Percentiles rank a stretch among this genome's conserved stretches.
phyloP scores from a whole-genome alignment of 2,113 vertebrate genomes.

The Protobothrops mucrosquamatus region DNA sequence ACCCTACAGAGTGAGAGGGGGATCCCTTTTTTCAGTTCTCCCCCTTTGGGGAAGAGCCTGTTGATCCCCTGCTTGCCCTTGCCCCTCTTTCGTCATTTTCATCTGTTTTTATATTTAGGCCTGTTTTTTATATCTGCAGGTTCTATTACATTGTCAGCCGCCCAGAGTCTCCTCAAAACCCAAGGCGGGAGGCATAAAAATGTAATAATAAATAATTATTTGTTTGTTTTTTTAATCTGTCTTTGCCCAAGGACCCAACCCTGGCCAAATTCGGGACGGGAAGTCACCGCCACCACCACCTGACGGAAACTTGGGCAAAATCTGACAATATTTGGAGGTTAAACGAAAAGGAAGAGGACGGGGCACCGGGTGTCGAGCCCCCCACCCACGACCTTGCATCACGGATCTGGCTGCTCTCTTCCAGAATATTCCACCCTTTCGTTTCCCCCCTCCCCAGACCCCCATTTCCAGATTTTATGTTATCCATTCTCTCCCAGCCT shows the following conservation, averaged over 20 bases:
- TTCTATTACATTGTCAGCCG: neutral
- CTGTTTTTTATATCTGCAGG: too few species aligned
- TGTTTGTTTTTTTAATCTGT: too few species aligned
- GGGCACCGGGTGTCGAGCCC: too few species aligned
- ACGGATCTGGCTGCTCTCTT: neutral
- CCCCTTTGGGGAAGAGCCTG: too few species aligned
- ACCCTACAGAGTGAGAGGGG: too few species aligned
- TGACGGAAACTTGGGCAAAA: neutral
- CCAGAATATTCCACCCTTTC: neutral
- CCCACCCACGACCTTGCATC: too few species aligned
- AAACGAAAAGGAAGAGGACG: accelerated
- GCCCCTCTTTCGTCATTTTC: too few species aligned
- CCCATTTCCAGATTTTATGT: neutral
- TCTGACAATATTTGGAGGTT: too few species aligned
- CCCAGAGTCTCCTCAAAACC: neutral
- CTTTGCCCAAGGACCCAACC: neutral
- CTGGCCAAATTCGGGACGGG: neutral
- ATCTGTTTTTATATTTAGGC: too few species aligned
- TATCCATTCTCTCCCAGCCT: neutral
- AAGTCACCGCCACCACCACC: neutral
- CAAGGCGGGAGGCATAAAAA: neutral
- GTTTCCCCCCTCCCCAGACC: too few species aligned
- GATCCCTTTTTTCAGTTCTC: too few species aligned
- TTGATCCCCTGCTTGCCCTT: neutral
- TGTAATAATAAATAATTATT: neutral